Evolutionary conservation across 2,113 vertebrate genomes (phyloP).

Genomic region (Burhinus bistriatus): DNA sequence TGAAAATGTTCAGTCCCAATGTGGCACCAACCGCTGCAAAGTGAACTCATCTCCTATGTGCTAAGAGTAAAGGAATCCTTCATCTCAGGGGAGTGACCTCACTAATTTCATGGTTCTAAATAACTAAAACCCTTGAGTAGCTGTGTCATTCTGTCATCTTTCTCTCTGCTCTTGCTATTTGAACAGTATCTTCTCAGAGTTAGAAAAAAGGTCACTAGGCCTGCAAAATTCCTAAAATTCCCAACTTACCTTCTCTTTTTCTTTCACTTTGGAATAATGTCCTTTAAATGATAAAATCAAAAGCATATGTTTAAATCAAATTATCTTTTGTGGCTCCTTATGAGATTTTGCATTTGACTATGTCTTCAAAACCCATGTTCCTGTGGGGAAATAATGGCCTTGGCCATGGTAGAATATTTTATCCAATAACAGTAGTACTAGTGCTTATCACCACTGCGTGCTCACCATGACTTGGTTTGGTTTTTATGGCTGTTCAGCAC

Average conservation of each 20-base stretch:
- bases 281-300: conserved; percentile 61
- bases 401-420: conserved; percentile 48
- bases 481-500: neutral
- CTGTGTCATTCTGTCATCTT: conserved; percentile 1
- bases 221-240: conserved; percentile 24
- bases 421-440: conserved; percentile 28
- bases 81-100: neutral
- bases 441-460: conserved; percentile 9
- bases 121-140: neutral
- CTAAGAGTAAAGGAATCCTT: neutral
- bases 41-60: neutral
- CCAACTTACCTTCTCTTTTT: conserved; percentile 22
- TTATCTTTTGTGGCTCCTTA: conserved; percentile 7
- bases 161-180: neutral
- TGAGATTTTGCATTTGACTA: conserved; percentile 50
- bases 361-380: conserved; percentile 47
- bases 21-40: neutral
- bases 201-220: conserved; percentile 26
- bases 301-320: neutral
- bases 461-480: neutral
- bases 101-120: neutral
- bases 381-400: conserved; percentile 39
- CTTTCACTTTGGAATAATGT: conserved; percentile 34
- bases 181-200: neutral
- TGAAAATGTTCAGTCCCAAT: neutral